A percentile compares a stretch with the other conserved stretches of the same genome.
These are phyloP conservation scores for Cryptotis parvus DNA, from an alignment of 2,113 vertebrate genomes.

Conservation along the genomic window DNA sequence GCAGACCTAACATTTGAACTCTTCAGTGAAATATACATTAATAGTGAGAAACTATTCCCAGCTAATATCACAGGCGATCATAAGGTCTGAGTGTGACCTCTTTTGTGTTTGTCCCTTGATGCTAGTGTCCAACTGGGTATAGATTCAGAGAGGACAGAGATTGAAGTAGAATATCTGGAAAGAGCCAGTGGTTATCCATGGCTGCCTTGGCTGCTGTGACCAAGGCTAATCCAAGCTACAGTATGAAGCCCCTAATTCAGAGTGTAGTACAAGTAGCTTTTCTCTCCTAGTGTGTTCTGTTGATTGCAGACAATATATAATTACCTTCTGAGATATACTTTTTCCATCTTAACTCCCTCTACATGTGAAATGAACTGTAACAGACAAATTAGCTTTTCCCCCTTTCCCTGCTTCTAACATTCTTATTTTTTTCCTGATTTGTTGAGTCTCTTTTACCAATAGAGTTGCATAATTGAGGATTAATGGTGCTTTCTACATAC, in stretches of 20 bases:
- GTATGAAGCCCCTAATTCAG: constrained; percentile 52
- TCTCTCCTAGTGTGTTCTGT: constrained; percentile 57
- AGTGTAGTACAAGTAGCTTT: constrained; percentile 57
- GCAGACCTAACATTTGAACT: neutral
- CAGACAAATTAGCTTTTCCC: constrained; percentile 67
- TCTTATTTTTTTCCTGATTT: constrained; percentile 50
- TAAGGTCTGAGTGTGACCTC: neutral
- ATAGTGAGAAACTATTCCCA: neutral
- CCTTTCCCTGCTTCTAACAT: constrained; percentile 28
- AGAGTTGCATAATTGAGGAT: neutral
- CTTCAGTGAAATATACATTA: neutral
- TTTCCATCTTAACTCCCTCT: constrained; percentile 67
- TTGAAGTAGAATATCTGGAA: neutral
- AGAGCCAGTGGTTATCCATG: neutral
- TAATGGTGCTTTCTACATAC: neutral
- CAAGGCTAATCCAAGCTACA: neutral
- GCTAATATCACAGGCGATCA: accelerated
- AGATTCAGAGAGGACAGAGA: neutral
- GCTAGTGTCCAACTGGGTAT: accelerated
- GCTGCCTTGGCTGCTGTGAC: neutral
- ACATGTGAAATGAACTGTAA: constrained; percentile 74
- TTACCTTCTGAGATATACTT: constrained; percentile 71
- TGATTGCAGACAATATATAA: constrained; percentile 75
- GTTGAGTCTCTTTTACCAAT: constrained; percentile 29
- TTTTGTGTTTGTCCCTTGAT: neutral